Conservation (phyloP, 2,797 vertebrate species). For the Hapalemur alaotrensis region DNA sequence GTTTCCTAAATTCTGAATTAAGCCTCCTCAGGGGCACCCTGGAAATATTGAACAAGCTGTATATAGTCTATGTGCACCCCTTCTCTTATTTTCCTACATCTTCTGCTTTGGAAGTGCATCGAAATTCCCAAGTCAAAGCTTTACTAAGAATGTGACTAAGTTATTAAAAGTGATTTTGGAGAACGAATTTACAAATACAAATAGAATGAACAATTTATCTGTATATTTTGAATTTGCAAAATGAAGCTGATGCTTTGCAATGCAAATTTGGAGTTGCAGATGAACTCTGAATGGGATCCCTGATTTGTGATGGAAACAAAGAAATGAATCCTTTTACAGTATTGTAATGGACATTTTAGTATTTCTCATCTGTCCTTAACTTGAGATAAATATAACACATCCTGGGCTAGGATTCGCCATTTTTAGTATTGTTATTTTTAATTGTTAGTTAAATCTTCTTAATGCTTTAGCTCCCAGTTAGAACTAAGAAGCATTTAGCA, state of each 20-base stretch:
- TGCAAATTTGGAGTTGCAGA: not conserved
- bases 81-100: not conserved
- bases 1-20: not conserved
- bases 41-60: not conserved
- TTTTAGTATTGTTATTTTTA: conserved; percentile 26
- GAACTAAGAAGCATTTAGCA: conserved; percentile 32
- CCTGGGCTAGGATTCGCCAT: not conserved
- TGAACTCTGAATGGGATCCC: not conserved
- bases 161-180: not conserved
- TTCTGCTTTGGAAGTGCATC: not conserved
- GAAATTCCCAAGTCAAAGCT: not conserved
- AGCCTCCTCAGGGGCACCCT: not conserved
- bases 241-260: not conserved
- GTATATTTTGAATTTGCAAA: conserved; percentile 44
- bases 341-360: not conserved
- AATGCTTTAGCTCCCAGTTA: not conserved
- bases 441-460: not conserved
- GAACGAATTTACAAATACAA: conserved; percentile 6
- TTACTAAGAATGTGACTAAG: not conserved
- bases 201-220: not conserved
- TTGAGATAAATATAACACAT: not conserved
- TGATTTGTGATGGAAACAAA: not conserved
- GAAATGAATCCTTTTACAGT: not conserved
- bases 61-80: not conserved
- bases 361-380: conserved; percentile 35